phyloP scores from a whole-genome alignment of 2,888 invertebrate species.

The Lampropteryx suffumata region DNA sequence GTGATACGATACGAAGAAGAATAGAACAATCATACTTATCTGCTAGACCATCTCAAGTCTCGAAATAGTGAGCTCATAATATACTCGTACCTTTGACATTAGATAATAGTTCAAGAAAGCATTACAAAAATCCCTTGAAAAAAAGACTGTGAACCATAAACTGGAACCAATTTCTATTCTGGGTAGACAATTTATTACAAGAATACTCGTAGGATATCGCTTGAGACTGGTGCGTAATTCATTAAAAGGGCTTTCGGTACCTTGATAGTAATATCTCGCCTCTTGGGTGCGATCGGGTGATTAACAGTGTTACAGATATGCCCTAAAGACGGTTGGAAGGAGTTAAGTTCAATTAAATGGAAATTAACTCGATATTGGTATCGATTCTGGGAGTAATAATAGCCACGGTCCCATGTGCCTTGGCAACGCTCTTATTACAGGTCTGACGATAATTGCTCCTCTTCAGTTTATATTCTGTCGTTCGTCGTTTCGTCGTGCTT shows the following conservation, averaged over 20 bases:
- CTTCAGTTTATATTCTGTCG: neutral
- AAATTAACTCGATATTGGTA: slow-evolving; percentile 45
- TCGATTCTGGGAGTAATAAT: slow-evolving; percentile 17
- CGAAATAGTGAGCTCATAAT: too few species aligned
- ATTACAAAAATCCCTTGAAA: too few species aligned
- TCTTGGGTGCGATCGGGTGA: slow-evolving; percentile 54
- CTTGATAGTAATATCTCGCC: slow-evolving; percentile 39
- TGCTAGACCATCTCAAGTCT: too few species aligned
- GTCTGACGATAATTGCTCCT: neutral
- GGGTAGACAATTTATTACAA: slow-evolving; percentile 16
- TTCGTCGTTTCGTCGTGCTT: too few species aligned
- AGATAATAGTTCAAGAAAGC: too few species aligned
- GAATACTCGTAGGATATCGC: slow-evolving; percentile 31
- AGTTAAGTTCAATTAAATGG: slow-evolving; percentile 51
- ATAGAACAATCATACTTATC: too few species aligned
- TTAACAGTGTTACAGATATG: slow-evolving; percentile 44
- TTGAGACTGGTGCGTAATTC: slow-evolving; percentile 37
- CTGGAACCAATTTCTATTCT: slow-evolving; percentile 1
- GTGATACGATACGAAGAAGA: too few species aligned
- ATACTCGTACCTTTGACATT: too few species aligned
- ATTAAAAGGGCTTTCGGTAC: slow-evolving; percentile 37
- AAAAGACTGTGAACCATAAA: neutral
- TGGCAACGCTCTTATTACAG: neutral
- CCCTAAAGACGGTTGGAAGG: slow-evolving; percentile 36
- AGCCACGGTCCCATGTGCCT: slow-evolving; percentile 31